A percentile compares a stretch with the other conserved stretches of the same genome.
phyloP scores from a whole-genome alignment of 2,888 invertebrate species.

The Lingula anatina region DNA sequence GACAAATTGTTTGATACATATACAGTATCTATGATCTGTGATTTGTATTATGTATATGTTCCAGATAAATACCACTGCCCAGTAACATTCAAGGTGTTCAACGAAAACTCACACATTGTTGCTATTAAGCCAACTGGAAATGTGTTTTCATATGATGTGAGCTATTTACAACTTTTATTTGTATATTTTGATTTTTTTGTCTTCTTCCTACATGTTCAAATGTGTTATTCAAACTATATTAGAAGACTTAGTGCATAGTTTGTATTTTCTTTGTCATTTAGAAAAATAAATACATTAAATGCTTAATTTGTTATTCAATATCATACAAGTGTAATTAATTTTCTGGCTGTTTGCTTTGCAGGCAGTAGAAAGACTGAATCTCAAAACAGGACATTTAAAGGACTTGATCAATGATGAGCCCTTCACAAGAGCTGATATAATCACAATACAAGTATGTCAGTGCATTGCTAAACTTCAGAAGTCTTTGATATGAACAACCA shows the following conservation, averaged over 20 bases:
- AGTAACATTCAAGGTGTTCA: constrained; percentile 85
- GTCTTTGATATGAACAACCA: too few relatives aligned
- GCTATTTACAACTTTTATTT: constrained; percentile 4
- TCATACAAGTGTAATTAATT: too few relatives aligned
- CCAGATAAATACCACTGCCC: constrained; percentile 82
- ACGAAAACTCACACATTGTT: constrained; percentile 89
- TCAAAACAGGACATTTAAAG: constrained; percentile 87
- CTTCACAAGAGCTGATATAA: constrained; percentile 83
- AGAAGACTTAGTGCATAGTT: too few relatives aligned
- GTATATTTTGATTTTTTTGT: background rate
- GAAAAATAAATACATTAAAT: too few relatives aligned
- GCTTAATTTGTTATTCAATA: too few relatives aligned
- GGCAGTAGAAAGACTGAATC: constrained; percentile 91
- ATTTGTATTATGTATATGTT: constrained; percentile 11
- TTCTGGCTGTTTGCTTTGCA: constrained; percentile 25
- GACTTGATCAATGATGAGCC: constrained; percentile 87
- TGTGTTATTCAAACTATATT: background rate
- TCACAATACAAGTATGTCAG: constrained; percentile 69
- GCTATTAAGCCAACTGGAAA: constrained; percentile 87
- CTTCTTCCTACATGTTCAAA: too few relatives aligned
- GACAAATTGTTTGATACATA: constrained; percentile 19
- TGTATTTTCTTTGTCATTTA: too few relatives aligned
- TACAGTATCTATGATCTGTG: constrained; percentile 42
- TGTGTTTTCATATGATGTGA: constrained; percentile 82
- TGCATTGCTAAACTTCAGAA: too few relatives aligned